These are phyloP conservation scores for Trichomycterus rosablanca DNA, from an alignment of 2,113 vertebrate species.

Conservation along the genomic window DNA sequence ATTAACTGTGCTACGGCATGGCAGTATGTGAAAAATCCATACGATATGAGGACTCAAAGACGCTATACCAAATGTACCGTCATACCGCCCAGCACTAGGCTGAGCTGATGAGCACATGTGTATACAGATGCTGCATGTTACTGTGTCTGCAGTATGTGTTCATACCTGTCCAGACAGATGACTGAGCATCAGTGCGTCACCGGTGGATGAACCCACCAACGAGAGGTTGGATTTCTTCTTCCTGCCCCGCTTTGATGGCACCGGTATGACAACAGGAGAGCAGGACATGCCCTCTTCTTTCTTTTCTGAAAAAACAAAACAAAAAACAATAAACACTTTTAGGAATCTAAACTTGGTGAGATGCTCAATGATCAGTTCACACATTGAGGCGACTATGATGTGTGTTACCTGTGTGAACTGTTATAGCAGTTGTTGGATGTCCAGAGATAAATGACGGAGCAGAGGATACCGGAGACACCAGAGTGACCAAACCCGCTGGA, in stretches of 20 bases:
- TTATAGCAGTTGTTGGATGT: slow-evolving; percentile 78
- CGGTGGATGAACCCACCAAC: slow-evolving; percentile 42
- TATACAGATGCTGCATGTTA: too few relatives aligned
- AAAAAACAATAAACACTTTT: neutral
- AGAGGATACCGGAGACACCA: slow-evolving; percentile 86
- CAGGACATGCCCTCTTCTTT: slow-evolving; percentile 78
- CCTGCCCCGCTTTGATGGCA: slow-evolving; percentile 67
- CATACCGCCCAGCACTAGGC: too few relatives aligned
- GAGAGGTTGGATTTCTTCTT: slow-evolving; percentile 63
- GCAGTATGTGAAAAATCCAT: too few relatives aligned
- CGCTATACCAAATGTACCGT: too few relatives aligned
- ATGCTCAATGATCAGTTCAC: neutral
- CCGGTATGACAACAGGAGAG: slow-evolving; percentile 70
- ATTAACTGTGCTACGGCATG: too few relatives aligned
- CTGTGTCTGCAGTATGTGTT: too few relatives aligned
- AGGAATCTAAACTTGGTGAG: too few relatives aligned
- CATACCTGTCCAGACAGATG: slow-evolving; percentile 67
- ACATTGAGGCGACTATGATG: neutral
- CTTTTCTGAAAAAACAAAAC: slow-evolving; percentile 68
- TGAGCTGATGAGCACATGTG: too few relatives aligned
- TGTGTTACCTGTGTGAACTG: slow-evolving; percentile 37
- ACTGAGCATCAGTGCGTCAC: slow-evolving; percentile 66
- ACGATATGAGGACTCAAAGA: too few relatives aligned
- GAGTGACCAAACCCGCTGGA: slow-evolving; percentile 89
- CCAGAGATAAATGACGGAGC: slow-evolving; percentile 90